A percentile compares a stretch with the other conserved stretches of the same genome.
Evolutionary conservation across 2,797 vertebrate species (phyloP).

Genomic region (Manis javanica): DNA sequence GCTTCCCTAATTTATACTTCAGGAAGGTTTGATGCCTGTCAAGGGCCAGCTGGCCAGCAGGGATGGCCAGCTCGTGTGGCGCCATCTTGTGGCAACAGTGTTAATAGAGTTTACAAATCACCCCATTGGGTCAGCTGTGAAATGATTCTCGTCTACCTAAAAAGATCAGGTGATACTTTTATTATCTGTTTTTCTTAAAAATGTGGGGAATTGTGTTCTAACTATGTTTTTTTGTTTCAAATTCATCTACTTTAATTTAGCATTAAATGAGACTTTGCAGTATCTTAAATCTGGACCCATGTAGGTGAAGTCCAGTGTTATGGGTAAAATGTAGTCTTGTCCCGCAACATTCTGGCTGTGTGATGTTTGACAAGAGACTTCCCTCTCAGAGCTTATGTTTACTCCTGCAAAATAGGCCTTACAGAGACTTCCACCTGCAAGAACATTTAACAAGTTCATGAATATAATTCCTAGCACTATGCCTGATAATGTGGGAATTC

Average conservation of each 20-base stretch:
- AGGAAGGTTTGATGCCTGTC: neutral
- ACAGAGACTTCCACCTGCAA: neutral
- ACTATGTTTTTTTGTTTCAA: neutral
- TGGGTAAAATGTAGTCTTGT: neutral
- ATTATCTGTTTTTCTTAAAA: neutral
- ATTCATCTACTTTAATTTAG: neutral
- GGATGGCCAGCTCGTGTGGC: neutral
- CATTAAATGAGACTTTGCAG: neutral
- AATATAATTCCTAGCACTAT: neutral
- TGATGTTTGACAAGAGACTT: neutral
- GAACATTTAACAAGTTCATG: neutral
- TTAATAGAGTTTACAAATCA: neutral
- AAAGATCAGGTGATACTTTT: neutral
- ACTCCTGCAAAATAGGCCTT: neutral
- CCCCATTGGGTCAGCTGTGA: neutral
- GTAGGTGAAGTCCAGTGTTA: neutral
- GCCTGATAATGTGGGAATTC: neutral
- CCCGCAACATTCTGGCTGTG: neutral
- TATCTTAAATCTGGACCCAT: neutral
- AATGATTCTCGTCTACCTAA: neutral
- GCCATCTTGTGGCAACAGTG: conserved; percentile 69
- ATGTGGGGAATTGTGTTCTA: neutral
- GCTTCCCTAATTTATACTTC: neutral
- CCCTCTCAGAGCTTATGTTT: neutral
- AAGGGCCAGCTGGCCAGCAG: neutral